phyloP scores from a whole-genome alignment of 1,140 invertebrate genomes.

The Leptinotarsa texana region DNA sequence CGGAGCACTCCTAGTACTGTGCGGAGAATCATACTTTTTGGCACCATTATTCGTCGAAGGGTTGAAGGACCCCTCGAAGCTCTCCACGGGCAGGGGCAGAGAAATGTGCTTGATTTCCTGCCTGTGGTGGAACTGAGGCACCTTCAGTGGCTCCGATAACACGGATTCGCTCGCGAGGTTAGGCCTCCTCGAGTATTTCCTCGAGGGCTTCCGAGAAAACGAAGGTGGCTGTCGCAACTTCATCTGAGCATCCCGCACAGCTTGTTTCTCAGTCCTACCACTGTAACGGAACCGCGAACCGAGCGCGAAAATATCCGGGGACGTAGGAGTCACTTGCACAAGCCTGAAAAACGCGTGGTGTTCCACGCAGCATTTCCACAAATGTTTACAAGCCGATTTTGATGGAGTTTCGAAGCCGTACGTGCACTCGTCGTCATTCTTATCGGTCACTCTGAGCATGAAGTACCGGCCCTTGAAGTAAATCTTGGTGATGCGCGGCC shows the following conservation, averaged over 20 bases:
- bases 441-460: slow-evolving; percentile 92
- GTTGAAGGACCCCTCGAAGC: slow-evolving; percentile 42
- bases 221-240: slow-evolving; percentile 72
- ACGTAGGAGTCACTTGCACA: slow-evolving; percentile 73
- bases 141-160: slow-evolving; percentile 13
- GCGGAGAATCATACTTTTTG: slow-evolving; percentile 67
- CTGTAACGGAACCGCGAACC: slow-evolving; percentile 67
- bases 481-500: slow-evolving; percentile 95
- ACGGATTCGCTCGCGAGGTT: slow-evolving; percentile 6
- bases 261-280: slow-evolving; percentile 71
- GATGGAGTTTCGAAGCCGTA: slow-evolving; percentile 96
- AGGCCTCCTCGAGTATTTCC: slow-evolving; percentile 68
- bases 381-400: slow-evolving; percentile 92
- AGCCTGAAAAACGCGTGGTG: slow-evolving; percentile 98
- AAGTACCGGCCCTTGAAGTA: slow-evolving; percentile 96
- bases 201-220: slow-evolving; percentile 87
- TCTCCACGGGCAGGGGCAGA: slow-evolving; percentile 62
- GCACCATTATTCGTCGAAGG: slow-evolving; percentile 31
- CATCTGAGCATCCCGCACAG: slow-evolving; percentile 63
- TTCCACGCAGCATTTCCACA: slow-evolving; percentile 98
- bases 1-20: slow-evolving; percentile 82
- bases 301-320: slow-evolving; percentile 72
- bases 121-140: slow-evolving; percentile 50
- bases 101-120: slow-evolving; percentile 65
- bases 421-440: slow-evolving; percentile 93